Evolutionary conservation across 2,113 vertebrate species (phyloP).

Genomic region (Dolichallabes microphthalmus): DNA sequence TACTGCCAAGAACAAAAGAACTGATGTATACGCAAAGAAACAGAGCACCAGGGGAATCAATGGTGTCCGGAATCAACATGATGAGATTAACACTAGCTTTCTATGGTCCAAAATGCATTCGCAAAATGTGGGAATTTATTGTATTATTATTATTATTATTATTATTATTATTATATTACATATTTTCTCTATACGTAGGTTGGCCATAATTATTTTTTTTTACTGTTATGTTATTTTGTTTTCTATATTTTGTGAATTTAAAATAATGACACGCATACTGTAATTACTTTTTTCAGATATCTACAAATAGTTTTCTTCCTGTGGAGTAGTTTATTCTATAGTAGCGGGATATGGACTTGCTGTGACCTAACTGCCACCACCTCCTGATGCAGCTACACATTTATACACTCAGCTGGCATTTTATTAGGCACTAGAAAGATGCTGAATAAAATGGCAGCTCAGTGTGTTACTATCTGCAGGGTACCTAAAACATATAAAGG

Average conservation of each 20-base stretch:
- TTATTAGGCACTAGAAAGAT: background rate
- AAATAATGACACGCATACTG: background rate
- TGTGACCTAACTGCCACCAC: background rate
- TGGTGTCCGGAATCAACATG: conserved; percentile 17
- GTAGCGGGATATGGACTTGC: background rate
- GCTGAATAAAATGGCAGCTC: background rate
- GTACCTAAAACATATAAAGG: background rate
- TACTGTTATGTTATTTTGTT: background rate
- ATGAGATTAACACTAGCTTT: conserved; percentile 36
- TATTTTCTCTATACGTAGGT: conserved; percentile 33
- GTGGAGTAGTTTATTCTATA: background rate
- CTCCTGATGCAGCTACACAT: background rate
- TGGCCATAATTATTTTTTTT: conserved; percentile 7
- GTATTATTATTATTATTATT: conserved; percentile 31
- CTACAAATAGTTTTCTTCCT: background rate
- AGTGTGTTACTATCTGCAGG: background rate
- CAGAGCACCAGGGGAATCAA: background rate
- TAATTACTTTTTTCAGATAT: background rate
- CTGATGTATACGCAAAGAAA: conserved; percentile 35
- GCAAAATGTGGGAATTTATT: conserved; percentile 22
- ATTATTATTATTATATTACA: conserved; percentile 7
- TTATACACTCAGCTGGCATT: background rate
- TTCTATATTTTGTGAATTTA: background rate
- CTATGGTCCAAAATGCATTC: conserved; percentile 37
- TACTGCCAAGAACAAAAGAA: conserved; percentile 1